Evolutionary conservation across 2,888 invertebrate species (phyloP).

Genomic region (Oligia strigilis): DNA sequence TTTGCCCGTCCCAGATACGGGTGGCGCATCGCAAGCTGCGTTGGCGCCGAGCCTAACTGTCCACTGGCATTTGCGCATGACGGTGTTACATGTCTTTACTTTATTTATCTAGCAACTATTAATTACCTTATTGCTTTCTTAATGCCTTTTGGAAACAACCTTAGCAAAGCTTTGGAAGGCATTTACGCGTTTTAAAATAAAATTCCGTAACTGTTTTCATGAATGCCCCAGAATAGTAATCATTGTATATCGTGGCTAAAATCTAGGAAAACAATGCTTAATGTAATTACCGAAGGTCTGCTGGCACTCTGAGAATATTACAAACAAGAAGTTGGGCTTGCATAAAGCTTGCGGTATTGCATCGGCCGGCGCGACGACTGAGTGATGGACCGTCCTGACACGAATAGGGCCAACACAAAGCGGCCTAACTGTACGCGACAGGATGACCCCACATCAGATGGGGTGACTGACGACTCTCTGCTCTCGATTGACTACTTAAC

Average conservation of each 20-base stretch:
- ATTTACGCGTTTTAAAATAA: constrained; percentile 13
- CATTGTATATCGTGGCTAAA: constrained; percentile 35
- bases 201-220: constrained; percentile 24
- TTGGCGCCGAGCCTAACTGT: constrained; percentile 89
- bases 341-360: constrained; percentile 80
- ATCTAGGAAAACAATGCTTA: constrained; percentile 53
- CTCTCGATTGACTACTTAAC: constrained; percentile 69
- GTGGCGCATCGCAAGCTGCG: constrained; percentile 85
- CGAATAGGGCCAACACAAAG: constrained; percentile 84
- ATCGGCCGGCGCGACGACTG: constrained; percentile 69
- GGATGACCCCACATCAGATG: constrained; percentile 81
- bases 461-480: constrained; percentile 77
- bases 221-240: constrained; percentile 29
- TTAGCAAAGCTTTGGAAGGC: constrained; percentile 1
- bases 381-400: constrained; percentile 83
- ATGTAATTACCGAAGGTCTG: constrained; percentile 60
- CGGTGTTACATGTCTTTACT: constrained; percentile 71
- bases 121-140: constrained; percentile 46
- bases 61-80: constrained; percentile 83
- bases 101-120: constrained; percentile 60
- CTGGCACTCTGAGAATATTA: constrained; percentile 56
- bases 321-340: constrained; percentile 67
- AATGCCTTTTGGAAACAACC: constrained; percentile 21
- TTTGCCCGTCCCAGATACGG: constrained; percentile 88
- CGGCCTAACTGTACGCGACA: constrained; percentile 84